Conservation (phyloP, 2,888 invertebrate species). For the Nysson spinosus region DNA sequence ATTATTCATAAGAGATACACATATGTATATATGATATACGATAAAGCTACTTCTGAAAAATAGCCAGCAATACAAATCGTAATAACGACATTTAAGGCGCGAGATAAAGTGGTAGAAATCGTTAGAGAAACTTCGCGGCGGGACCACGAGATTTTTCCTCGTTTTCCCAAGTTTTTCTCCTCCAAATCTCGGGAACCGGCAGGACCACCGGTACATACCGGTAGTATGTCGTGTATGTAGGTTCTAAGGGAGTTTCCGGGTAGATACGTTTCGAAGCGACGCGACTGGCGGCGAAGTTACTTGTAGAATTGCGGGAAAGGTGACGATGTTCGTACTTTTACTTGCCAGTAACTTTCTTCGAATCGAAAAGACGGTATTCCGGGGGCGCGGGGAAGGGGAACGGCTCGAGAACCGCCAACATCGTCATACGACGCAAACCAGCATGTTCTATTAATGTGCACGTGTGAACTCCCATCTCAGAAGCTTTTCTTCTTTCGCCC, state of each 20-base stretch:
- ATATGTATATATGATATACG: background rate
- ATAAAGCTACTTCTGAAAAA: too few relatives aligned
- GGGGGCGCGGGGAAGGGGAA: conserved; percentile 2
- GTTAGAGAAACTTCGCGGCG: conserved; percentile 43
- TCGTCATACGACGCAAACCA: conserved; percentile 48
- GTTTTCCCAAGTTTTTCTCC: conserved; percentile 46
- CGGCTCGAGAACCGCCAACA: conserved; percentile 11
- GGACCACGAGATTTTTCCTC: conserved; percentile 51
- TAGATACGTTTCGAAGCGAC: conserved; percentile 68
- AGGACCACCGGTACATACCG: conserved; percentile 48
- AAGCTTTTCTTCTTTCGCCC: background rate
- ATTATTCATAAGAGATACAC: too few relatives aligned
- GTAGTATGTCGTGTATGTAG: conserved; percentile 35
- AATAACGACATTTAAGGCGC: conserved; percentile 41
- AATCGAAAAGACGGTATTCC: conserved; percentile 46
- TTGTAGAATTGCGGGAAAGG: conserved; percentile 53
- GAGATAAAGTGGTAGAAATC: conserved; percentile 36
- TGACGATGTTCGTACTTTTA: conserved; percentile 60
- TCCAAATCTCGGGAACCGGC: conserved; percentile 45
- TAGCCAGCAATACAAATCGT: conserved; percentile 14
- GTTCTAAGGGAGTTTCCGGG: conserved; percentile 62
- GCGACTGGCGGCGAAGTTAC: conserved; percentile 62
- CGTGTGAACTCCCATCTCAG: conserved; percentile 55
- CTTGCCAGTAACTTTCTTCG: conserved; percentile 60
- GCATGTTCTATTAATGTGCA: conserved; percentile 68